phyloP scores from a whole-genome alignment of 2,888 invertebrate genomes.

The Cartodere bifasciata region DNA sequence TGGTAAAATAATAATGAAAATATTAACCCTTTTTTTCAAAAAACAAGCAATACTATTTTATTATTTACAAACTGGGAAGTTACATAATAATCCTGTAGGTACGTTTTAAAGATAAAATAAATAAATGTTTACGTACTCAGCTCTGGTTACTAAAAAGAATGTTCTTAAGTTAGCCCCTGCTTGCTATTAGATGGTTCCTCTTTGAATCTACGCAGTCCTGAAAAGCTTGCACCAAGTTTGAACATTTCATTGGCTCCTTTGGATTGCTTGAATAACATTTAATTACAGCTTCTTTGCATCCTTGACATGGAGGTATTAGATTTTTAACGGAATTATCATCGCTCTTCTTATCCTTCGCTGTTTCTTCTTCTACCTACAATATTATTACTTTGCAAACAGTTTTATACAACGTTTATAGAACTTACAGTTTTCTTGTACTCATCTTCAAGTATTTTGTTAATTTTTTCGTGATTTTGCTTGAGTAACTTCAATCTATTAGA shows the following conservation, averaged over 20 bases:
- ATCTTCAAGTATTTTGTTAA: slow-evolving; percentile 42
- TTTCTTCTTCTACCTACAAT: slow-evolving; percentile 10
- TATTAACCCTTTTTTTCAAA: too few species aligned
- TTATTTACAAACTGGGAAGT: too few species aligned
- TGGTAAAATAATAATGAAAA: too few species aligned
- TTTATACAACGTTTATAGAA: too few species aligned
- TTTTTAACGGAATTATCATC: slow-evolving; percentile 8
- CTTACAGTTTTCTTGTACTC: slow-evolving; percentile 44
- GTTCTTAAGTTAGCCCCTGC: slow-evolving; percentile 16
- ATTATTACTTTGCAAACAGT: too few species aligned
- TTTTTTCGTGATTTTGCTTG: slow-evolving; percentile 42
- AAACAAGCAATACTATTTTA: too few species aligned
- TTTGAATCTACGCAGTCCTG: slow-evolving; percentile 46
- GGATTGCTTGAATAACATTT: slow-evolving; percentile 48
- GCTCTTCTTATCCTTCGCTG: slow-evolving; percentile 7
- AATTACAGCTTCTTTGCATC: slow-evolving; percentile 41
- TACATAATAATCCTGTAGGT: too few species aligned
- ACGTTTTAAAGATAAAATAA: too few species aligned
- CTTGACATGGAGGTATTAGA: slow-evolving; percentile 39
- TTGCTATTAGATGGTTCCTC: slow-evolving; percentile 30
- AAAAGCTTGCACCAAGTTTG: slow-evolving; percentile 46
- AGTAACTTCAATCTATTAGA: slow-evolving; percentile 40
- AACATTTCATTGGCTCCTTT: slow-evolving; percentile 45
- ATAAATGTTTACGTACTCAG: too few species aligned
- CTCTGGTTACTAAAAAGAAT: too few species aligned